phyloP scores from a whole-genome alignment of 2,888 invertebrate species.

The Melangyna quadrimaculata region DNA sequence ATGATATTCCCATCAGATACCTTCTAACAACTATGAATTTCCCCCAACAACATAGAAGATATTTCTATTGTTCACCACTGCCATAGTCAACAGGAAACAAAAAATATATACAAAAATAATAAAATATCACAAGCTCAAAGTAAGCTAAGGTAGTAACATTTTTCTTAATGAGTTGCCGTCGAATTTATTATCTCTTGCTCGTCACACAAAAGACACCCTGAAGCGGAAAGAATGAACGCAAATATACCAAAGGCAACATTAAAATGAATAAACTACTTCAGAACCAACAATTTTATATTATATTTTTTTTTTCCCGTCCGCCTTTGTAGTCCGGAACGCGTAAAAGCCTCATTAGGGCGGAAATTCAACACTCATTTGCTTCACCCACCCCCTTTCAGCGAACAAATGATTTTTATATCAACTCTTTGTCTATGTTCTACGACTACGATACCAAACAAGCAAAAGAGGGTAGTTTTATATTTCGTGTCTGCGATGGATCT shows the following conservation, averaged over 20 bases:
- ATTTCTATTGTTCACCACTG: conserved; percentile 48
- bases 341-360: conserved; percentile 72
- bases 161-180: conserved; percentile 63
- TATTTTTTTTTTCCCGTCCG: conserved; percentile 1
- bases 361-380: conserved; percentile 69
- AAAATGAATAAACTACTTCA: conserved; percentile 43
- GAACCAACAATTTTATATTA: not conserved
- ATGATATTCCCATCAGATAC: conserved; percentile 39
- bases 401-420: conserved; percentile 61
- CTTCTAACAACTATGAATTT: conserved; percentile 58
- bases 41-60: conserved; percentile 27
- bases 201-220: conserved; percentile 57
- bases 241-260: conserved; percentile 45
- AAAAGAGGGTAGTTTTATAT: conserved; percentile 57
- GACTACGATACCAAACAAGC: not conserved
- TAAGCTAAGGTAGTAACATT: conserved; percentile 23
- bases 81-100: not conserved
- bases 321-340: conserved; percentile 65
- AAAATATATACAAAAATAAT: not conserved
- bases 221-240: conserved; percentile 65
- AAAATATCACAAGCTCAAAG: conserved; percentile 29
- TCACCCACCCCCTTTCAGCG: conserved; percentile 43
- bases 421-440: not conserved
- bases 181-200: conserved; percentile 61
- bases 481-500: not conserved